Conservation (phyloP, 1,140 invertebrate species). For the Heliconius eleuchia region DNA sequence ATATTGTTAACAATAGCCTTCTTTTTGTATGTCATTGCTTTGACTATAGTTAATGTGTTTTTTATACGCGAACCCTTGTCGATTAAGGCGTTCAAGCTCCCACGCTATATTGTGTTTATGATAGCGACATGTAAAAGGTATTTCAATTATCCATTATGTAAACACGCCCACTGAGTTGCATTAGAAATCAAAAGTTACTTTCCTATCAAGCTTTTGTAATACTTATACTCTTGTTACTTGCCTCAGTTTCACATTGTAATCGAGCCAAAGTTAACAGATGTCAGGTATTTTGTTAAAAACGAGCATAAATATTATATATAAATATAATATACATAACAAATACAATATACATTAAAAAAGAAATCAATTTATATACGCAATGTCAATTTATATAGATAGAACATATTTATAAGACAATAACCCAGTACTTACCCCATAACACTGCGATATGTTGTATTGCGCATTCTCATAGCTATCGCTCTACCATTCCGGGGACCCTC, state of each 20-base stretch:
- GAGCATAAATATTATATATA: too few species aligned
- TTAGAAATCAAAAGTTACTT: neutral
- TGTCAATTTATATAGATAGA: neutral
- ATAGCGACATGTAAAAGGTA: slow-evolving; percentile 3
- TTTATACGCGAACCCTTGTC: slow-evolving; percentile 7
- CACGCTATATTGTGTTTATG: slow-evolving; percentile 6
- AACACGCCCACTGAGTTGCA: neutral
- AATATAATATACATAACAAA: too few species aligned
- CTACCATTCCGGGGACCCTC: slow-evolving; percentile 87
- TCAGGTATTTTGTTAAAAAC: too few species aligned
- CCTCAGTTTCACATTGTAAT: neutral
- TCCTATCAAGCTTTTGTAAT: neutral
- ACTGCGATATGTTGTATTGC: slow-evolving; percentile 89
- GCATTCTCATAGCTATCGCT: slow-evolving; percentile 86
- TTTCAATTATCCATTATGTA: slow-evolving; percentile 7
- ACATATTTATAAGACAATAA: too few species aligned
- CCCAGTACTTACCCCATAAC: slow-evolving; percentile 87
- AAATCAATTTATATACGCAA: neutral
- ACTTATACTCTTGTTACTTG: neutral
- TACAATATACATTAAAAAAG: too few species aligned
- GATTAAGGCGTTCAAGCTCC: neutral
- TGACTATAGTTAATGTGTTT: slow-evolving; percentile 6
- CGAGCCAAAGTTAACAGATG: neutral
- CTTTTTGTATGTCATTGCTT: neutral
- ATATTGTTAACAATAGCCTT: neutral